Evolutionary conservation across 2,797 vertebrate species (phyloP), one percentile per base, ranked within the genome.

Genomic region (Channallabes apus): DNA sequence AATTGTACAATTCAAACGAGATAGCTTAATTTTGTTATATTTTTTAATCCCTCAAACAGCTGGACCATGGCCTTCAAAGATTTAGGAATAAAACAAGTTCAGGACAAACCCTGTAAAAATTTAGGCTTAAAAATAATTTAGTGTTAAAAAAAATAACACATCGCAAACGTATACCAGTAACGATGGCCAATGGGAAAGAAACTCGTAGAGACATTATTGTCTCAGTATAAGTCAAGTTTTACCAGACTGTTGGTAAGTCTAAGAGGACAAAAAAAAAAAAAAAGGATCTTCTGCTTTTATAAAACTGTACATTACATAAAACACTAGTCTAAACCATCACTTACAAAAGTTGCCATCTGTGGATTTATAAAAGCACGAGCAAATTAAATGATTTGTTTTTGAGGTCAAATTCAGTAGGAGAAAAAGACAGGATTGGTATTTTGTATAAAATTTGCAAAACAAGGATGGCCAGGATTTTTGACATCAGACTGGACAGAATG

Each of bases 291-390:
- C 38, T 3, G 0, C 54, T 54, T 78, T 79, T 86, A 83, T 83
- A 83, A 86, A 84, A 73, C 54, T 84, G 62, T 84, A 85, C 71
- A 88, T 51, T 68, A 81, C 59, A 41, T 86, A 78, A 87, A 84
- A 86, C 24, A 38, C 27, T 17, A 77, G 22, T 78, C 73, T 32
- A 46, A 71, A 78, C 24, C 17, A 3, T 12, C 4, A 9, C n/a
- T 59, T 82, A 86, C 54, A 86, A 86, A 83, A 80, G 27, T 35
- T 54, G 38, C 2, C 58, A 8, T 17, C 18, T 9, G 18, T 76
- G 71, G n/a, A 72, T 54, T 77, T 86, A 82, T 86, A 86, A 86
- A 86, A 86, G n/a, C 71, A 61, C 20, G 4, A 56, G 29, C 8
- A 79, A 83, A 82, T 27, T 69, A 61, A 20, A 27, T 6, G 24